Evolutionary conservation across 2,888 invertebrate genomes (phyloP).

Genomic region (Philhelius pedissequus): DNA sequence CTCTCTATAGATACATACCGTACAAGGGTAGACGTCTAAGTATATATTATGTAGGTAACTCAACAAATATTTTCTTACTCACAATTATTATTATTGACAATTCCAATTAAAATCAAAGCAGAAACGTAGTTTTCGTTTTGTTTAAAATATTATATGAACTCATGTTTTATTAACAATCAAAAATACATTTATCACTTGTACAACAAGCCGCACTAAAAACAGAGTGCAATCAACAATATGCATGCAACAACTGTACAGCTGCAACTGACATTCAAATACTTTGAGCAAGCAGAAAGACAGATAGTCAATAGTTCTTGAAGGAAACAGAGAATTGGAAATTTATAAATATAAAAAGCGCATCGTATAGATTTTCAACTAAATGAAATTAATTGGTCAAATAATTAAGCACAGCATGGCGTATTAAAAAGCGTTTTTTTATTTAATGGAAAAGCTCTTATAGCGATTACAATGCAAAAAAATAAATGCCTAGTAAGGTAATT

Average conservation of each 20-base stretch:
- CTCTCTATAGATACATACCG: too few species aligned
- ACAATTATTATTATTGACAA: not conserved
- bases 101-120: not conserved
- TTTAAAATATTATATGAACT: not conserved
- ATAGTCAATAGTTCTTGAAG: constrained; percentile 28
- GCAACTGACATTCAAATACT: constrained; percentile 39
- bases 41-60: too few species aligned
- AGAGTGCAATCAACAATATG: constrained; percentile 19
- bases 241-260: constrained; percentile 35
- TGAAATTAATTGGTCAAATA: not conserved
- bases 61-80: not conserved
- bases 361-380: not conserved
- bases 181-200: not conserved
- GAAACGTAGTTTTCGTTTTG: not conserved
- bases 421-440: too few species aligned
- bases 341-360: not conserved
- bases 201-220: constrained; percentile 17
- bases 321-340: not conserved
- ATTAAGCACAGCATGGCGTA: too few species aligned
- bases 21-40: too few species aligned
- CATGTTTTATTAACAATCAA: not conserved
- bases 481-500: too few species aligned
- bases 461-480: too few species aligned
- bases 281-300: not conserved
- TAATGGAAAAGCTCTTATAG: too few species aligned